Conservation (phyloP, 64 coral and sea anemone genomes). For the Actinia tenebrosa region DNA sequence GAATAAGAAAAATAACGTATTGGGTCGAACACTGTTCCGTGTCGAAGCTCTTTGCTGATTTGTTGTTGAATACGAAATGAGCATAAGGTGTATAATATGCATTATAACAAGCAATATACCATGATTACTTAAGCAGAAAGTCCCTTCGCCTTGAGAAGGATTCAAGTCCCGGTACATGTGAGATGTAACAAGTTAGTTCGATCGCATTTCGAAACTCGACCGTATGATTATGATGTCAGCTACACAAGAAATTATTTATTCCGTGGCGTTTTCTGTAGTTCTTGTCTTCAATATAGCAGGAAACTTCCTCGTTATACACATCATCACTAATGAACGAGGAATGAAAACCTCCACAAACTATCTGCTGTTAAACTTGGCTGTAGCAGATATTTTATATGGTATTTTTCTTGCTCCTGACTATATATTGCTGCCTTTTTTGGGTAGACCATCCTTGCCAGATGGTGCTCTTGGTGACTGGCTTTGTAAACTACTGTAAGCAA, state of each 20-base stretch:
- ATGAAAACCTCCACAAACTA: not conserved
- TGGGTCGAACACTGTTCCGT: no score
- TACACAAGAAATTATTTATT: not conserved
- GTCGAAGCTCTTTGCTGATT: no score
- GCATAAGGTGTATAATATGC: no score
- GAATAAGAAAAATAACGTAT: no score
- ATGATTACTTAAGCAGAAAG: no score
- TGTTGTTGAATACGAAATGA: no score
- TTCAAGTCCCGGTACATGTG: no score
- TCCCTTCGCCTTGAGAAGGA: no score
- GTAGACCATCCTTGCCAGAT: not conserved
- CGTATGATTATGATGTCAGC: no score
- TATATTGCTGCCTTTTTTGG: not conserved
- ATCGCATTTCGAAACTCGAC: no score
- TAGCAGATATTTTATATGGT: not conserved
- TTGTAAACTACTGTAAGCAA: not conserved
- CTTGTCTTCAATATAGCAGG: not conserved
- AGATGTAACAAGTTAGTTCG: no score
- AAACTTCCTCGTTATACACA: slow-evolving; percentile 14
- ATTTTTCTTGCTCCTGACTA: not conserved
- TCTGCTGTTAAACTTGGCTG: slow-evolving; percentile 5
- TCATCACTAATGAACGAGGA: slow-evolving; percentile 1
- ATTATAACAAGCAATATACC: no score
- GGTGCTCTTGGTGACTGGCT: not conserved
- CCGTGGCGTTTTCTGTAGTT: not conserved